Base-by-base conservation (phyloP, 2,888 invertebrate species). In the Notodonta dromedarius region DNA sequence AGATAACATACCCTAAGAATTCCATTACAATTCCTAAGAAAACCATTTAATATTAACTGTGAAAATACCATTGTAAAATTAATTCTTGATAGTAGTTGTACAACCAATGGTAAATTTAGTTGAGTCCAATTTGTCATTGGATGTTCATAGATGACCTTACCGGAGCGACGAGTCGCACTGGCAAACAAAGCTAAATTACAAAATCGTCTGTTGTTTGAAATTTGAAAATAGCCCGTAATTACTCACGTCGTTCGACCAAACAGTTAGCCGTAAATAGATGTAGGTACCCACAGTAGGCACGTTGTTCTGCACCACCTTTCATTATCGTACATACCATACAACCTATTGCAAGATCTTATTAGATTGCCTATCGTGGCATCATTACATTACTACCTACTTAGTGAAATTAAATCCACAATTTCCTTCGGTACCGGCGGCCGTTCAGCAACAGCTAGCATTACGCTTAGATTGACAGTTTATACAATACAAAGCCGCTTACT, bases 221-320 rank as follows among this genome's bases (percentile, higher is more conserved):
- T 64, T 69, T 64, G 63, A 64, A 66, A 74, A 66, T 68, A 56
- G 56, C 59, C 42, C 14, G 62, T 64, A 57, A 62, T 70, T 65
- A 67, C 39, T 61, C 63, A 62, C 69, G 65, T 65, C 67, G 66
- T 66, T 51, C 35, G 14, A 63, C 40, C 32, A 51, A 24, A 24
- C 24, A 24, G 24, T 24, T 24, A 35, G 35, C 35, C 35, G 4
- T 35, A 35, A 35, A 35, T 4, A 35, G 35, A 7, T 3, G 39
- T 39, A 55, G 14, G 42, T 44, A 42, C 56, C 12, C 0, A 42
- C 24, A 56, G 32, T 35, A 11, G 11, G 7, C 53, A 53, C 13
- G 53, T 53, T 50, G 16, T 50, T 13, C 54, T 32, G 35, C 2
- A 8, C 16, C n/a, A n/a, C 5, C 16, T 24, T 8, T 3, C 24